Base-by-base conservation (phyloP, 2,888 invertebrate genomes). In the Agrotis clavis region DNA sequence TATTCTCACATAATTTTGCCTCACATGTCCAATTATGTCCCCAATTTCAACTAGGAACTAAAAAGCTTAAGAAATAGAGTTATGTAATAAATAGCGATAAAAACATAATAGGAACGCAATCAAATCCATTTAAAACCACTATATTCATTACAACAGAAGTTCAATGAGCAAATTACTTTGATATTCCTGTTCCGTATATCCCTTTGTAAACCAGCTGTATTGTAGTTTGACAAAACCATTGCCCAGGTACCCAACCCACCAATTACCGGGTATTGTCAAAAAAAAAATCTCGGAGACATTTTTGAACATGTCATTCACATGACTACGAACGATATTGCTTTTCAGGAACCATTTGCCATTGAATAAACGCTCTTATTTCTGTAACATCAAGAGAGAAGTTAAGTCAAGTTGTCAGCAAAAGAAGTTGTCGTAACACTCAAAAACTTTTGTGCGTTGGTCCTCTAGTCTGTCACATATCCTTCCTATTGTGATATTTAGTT, bases 211-310 rank as follows among this genome's bases (percentile, higher is more conserved):
- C 92, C 90, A 86, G 89, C 85, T 81, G 90, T 88, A 96, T 96
- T 96, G 95, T 96, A 89, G 87, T 89, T 91, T 88, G 86, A 96
- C 95, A 95, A 96, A 93, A 93, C 94, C 92, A 85, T 87, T 89
- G 90, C 93, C 96, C 96, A 96, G 96, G 96, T 96, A 96, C 94
- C 96, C 94, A 94, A 94, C 96, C 96, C 95, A 96, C 96, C 96
- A 96, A 96, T 96, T 96, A 96, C 93, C 53, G 84, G 59, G 91
- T 87, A 94, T 94, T 94, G 94, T 94, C 91, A 91, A 92, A 94
- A 93, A 94, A 93, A 93, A 95, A 94, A 93, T 92, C 94, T 91
- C 90, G 91, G 95, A 92, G 96, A 96, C 96, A 95, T 94, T 95
- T 94, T 94, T 92, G 94, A 93, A 94, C 93, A 92, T 95, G 95